Percentiles rank a stretch among this genome's conserved stretches.
These are phyloP conservation scores for Muraenolepis orangiensis DNA, from an alignment of 2,797 vertebrate genomes.

Conservation along the genomic window DNA sequence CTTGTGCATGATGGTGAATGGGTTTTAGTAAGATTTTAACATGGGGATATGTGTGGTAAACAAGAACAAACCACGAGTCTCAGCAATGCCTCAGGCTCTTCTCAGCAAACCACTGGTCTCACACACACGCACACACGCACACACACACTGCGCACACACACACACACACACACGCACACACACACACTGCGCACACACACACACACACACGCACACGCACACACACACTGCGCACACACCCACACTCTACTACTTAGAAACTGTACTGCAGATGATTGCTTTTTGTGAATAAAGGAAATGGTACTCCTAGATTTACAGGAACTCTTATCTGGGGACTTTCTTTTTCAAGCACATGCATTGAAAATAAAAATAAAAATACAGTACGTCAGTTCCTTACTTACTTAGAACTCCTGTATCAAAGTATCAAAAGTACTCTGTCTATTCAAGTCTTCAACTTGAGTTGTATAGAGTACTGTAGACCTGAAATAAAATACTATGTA, in stretches of 20 bases:
- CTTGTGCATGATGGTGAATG: not conserved
- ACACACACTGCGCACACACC: not conserved
- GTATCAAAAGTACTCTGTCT: too few species aligned
- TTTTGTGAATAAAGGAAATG: slow-evolving; percentile 64
- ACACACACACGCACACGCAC: not conserved
- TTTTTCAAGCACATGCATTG: not conserved
- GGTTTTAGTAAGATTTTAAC: not conserved
- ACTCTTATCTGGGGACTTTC: not conserved
- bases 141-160: not conserved
- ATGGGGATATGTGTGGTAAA: not conserved
- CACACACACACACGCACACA: slow-evolving; percentile 1
- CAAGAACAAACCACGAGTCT: not conserved
- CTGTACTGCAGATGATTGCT: not conserved
- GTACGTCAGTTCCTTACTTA: not conserved
- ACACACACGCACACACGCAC: slow-evolving; percentile 1
- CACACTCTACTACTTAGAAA: not conserved
- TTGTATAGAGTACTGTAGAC: not conserved
- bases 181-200: slow-evolving; percentile 1
- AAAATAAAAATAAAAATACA: not conserved
- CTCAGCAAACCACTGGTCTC: slow-evolving; percentile 30
- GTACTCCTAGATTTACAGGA: slow-evolving; percentile 14
- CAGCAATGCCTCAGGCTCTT: not conserved
- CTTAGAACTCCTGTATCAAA: too few species aligned
- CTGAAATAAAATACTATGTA: not conserved
- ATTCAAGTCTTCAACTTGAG: not conserved